A percentile compares a stretch with the other conserved stretches of the same genome.
These are phyloP conservation scores for Scaptodrosophila lebanonensis DNA, from an alignment of 1,140 invertebrate species.

Conservation along the genomic window DNA sequence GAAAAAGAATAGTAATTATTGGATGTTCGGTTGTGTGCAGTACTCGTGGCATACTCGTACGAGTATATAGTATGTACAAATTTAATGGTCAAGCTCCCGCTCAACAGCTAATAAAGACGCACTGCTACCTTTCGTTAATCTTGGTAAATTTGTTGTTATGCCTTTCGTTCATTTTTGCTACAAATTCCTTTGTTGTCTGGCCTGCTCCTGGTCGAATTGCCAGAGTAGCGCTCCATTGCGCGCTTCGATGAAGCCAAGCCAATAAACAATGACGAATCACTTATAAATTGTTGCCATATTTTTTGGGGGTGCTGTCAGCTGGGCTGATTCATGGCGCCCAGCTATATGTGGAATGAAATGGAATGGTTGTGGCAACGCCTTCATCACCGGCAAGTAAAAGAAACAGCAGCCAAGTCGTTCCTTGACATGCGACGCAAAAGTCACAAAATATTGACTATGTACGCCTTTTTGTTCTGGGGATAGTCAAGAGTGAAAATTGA, in stretches of 20 bases:
- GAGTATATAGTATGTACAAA: too few species aligned
- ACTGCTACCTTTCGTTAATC: too few species aligned
- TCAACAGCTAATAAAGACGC: too few species aligned
- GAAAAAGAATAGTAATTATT: too few species aligned
- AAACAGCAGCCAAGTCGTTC: too few species aligned
- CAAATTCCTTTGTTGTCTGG: conserved; percentile 8
- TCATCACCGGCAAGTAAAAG: neutral
- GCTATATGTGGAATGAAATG: too few species aligned
- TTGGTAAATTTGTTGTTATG: too few species aligned
- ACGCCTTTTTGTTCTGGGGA: neutral
- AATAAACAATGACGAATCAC: conserved; percentile 74
- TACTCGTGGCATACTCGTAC: too few species aligned
- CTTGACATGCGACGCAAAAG: conserved; percentile 1
- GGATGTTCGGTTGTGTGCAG: too few species aligned
- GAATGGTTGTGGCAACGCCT: neutral
- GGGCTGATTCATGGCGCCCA: neutral
- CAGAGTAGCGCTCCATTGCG: conserved; percentile 39
- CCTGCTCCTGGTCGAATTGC: conserved; percentile 36
- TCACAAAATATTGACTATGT: conserved; percentile 31
- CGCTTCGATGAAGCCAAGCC: conserved; percentile 67
- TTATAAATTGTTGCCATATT: conserved; percentile 74
- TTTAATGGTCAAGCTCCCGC: too few species aligned
- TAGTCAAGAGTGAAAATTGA: conserved; percentile 55
- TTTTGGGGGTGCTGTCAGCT: conserved; percentile 20
- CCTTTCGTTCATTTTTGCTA: neutral